Percentiles rank a stretch among this genome's conserved stretches.
Evolutionary conservation across 53 echinoderm and acorn worm genomes (phyloP).

Genomic region (Crossaster papposus): DNA sequence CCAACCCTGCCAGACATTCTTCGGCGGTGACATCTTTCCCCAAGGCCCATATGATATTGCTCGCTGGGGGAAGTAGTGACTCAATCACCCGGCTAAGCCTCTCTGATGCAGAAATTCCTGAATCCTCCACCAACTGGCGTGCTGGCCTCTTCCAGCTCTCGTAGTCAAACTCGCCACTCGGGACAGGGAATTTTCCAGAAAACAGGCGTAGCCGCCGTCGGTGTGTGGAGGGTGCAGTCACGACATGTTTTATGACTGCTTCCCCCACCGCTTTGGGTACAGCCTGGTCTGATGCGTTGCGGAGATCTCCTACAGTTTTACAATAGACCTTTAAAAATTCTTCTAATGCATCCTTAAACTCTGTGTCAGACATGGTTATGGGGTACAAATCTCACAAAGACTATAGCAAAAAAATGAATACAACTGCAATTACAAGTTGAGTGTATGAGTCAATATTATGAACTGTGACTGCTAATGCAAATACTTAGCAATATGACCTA

Average conservation of each 20-base stretch:
- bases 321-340: constrained; percentile 11
- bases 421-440: too few relatives aligned
- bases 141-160: constrained; percentile 55
- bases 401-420: too few relatives aligned
- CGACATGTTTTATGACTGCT: background rate
- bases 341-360: constrained; percentile 27
- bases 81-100: constrained; percentile 42
- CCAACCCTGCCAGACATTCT: constrained; percentile 35
- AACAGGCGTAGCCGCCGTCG: constrained; percentile 56
- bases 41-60: constrained; percentile 55
- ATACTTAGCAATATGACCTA: too few relatives aligned
- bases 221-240: background rate
- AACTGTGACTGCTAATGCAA: too few relatives aligned
- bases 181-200: constrained; percentile 61
- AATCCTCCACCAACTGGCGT: constrained; percentile 52
- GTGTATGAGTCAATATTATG: too few relatives aligned
- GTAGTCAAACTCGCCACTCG: constrained; percentile 44
- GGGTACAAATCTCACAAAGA: too few relatives aligned
- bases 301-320: constrained; percentile 47
- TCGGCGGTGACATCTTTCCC: too few relatives aligned
- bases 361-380: constrained; percentile 6
- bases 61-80: constrained; percentile 60
- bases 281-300: background rate
- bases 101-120: constrained; percentile 15
- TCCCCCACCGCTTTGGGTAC: background rate